A percentile compares a stretch with the other conserved stretches of the same genome.
These are phyloP conservation scores for Plutomurus gul DNA, from an alignment of 1,140 invertebrate genomes.

Conservation along the genomic window DNA sequence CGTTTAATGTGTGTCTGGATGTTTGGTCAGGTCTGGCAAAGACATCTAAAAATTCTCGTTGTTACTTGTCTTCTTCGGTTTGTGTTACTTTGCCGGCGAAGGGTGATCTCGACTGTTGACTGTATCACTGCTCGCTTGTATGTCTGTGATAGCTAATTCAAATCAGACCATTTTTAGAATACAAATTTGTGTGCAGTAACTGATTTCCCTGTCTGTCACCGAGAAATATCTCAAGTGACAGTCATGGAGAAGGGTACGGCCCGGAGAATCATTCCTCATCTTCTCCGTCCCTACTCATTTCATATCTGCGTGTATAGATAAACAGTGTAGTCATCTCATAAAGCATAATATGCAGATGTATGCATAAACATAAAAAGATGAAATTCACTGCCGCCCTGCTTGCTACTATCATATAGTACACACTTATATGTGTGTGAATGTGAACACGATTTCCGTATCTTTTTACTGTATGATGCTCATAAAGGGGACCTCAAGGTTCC, in stretches of 20 bases:
- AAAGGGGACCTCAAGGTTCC: not conserved
- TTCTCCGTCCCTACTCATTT: too few species aligned
- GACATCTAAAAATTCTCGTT: not conserved
- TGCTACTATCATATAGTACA: too few species aligned
- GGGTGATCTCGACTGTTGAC: not conserved
- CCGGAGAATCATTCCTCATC: too few species aligned
- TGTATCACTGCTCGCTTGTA: too few species aligned
- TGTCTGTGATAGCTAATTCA: not conserved
- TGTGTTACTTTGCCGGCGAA: not conserved
- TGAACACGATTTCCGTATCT: too few species aligned
- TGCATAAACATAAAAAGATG: too few species aligned
- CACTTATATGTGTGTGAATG: too few species aligned
- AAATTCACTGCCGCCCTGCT: too few species aligned
- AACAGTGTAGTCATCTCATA: too few species aligned
- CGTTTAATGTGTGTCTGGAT: conserved; percentile 12
- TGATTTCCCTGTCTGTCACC: conserved; percentile 49
- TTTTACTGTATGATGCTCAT: too few species aligned
- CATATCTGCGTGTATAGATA: too few species aligned
- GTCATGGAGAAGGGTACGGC: not conserved
- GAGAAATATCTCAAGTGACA: conserved; percentile 47
- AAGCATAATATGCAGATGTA: too few species aligned
- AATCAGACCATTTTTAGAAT: conserved; percentile 49
- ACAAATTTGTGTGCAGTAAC: conserved; percentile 47
- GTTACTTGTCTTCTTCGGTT: not conserved
- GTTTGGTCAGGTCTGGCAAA: not conserved